Percentiles rank a stretch among this genome's conserved stretches.
Conservation (phyloP, 2,113 vertebrate species). For the Meleagris gallopavo region DNA sequence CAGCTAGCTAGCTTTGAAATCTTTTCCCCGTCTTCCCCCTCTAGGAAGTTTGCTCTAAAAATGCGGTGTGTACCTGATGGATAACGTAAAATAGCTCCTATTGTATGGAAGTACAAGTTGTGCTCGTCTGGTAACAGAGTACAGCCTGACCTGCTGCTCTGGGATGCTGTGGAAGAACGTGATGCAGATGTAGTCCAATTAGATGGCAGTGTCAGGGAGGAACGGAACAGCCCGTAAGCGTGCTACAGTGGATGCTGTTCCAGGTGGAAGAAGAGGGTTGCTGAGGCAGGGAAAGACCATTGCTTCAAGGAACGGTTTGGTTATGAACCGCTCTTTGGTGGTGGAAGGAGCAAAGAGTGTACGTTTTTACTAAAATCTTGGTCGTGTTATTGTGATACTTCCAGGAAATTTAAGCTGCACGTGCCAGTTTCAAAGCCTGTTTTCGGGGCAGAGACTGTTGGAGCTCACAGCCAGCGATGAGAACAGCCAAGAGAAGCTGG, state of each 20-base stretch:
- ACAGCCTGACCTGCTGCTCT: neutral
- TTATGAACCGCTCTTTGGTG: constrained; percentile 39
- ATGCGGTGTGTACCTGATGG: neutral
- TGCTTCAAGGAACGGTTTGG: constrained; percentile 76
- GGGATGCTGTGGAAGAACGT: neutral
- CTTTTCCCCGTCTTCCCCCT: neutral
- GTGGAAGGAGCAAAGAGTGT: constrained; percentile 43
- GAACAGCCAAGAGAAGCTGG: neutral
- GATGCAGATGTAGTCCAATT: neutral
- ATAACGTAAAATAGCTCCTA: neutral
- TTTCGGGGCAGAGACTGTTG: neutral
- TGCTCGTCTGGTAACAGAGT: fast-evolving
- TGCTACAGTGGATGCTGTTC: constrained; percentile 68
- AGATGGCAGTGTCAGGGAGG: neutral
- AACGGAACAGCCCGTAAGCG: neutral
- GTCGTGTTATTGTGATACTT: fast-evolving
- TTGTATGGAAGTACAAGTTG: neutral
- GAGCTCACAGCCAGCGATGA: neutral
- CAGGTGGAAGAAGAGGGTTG: constrained; percentile 76
- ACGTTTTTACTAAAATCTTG: neutral
- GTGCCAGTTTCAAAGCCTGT: neutral
- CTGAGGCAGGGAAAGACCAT: constrained; percentile 82
- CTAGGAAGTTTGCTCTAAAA: neutral
- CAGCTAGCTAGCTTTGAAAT: neutral
- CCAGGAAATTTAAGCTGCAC: neutral